phyloP scores from a whole-genome alignment of 2,888 invertebrate genomes.

The Phyllotreta cruciferae region DNA sequence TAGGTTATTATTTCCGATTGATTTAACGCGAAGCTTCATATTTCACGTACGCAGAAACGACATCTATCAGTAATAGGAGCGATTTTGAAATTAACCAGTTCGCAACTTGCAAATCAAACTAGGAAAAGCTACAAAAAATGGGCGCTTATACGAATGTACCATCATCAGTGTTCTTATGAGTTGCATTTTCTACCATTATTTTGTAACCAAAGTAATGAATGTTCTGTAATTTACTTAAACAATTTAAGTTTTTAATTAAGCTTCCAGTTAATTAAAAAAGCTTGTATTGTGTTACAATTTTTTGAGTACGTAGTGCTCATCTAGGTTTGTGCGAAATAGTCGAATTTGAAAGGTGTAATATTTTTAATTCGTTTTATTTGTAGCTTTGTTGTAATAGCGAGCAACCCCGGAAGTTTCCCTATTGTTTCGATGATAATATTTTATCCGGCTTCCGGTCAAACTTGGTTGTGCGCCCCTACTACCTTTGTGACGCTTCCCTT shows the following conservation, averaged over 20 bases:
- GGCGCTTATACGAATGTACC: too few relatives aligned
- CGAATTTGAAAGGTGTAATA: slow-evolving; percentile 44
- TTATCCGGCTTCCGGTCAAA: slow-evolving; percentile 56
- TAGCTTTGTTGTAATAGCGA: slow-evolving; percentile 54
- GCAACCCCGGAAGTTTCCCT: slow-evolving; percentile 54
- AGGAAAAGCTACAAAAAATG: too few relatives aligned
- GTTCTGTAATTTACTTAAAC: too few relatives aligned
- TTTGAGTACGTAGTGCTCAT: neutral
- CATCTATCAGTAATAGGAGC: too few relatives aligned
- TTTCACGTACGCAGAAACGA: too few relatives aligned
- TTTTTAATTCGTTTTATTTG: slow-evolving; percentile 58
- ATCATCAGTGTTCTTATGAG: neutral
- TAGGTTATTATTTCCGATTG: slow-evolving; percentile 14
- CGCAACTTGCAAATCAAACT: too few relatives aligned
- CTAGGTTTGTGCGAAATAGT: slow-evolving; percentile 27
- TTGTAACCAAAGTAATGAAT: too few relatives aligned
- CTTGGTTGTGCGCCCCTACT: slow-evolving; percentile 47
- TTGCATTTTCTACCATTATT: neutral
- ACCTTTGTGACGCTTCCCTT: slow-evolving; percentile 56
- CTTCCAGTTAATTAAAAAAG: too few relatives aligned
- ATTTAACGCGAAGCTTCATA: too few relatives aligned
- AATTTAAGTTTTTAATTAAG: too few relatives aligned
- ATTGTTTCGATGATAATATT: slow-evolving; percentile 59
- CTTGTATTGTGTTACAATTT: too few relatives aligned
- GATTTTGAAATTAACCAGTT: too few relatives aligned